Conservation (phyloP, 1,140 invertebrate genomes). For the Galendromus occidentalis region DNA sequence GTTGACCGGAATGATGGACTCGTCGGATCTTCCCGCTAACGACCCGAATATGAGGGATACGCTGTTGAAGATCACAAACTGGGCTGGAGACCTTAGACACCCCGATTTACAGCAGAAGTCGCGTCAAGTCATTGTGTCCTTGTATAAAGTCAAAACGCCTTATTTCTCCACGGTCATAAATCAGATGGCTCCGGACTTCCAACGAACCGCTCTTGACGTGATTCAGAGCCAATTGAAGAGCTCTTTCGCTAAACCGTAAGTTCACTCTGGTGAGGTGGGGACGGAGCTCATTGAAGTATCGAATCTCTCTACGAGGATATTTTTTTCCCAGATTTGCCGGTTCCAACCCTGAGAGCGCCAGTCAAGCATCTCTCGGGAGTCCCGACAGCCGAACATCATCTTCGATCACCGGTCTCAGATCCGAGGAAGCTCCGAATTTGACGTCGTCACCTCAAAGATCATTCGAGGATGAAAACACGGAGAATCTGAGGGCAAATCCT, state of each 20-base stretch:
- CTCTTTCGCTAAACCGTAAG: too few relatives aligned
- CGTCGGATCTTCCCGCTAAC: constrained; percentile 18
- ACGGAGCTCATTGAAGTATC: too few relatives aligned
- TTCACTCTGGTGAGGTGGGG: too few relatives aligned
- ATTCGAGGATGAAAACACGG: constrained; percentile 5
- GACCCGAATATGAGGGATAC: neutral
- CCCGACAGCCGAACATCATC: too few relatives aligned
- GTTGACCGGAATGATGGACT: constrained; percentile 38
- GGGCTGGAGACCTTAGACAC: neutral
- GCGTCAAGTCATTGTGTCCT: neutral
- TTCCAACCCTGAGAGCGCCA: too few relatives aligned
- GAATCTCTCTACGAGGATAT: too few relatives aligned
- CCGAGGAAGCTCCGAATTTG: too few relatives aligned
- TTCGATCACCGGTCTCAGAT: too few relatives aligned
- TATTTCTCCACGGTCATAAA: constrained; percentile 3
- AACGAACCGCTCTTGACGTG: constrained; percentile 3
- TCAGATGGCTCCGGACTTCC: constrained; percentile 6
- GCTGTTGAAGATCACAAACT: neutral
- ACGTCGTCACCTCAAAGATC: neutral
- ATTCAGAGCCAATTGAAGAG: constrained; percentile 3
- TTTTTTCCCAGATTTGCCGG: too few relatives aligned
- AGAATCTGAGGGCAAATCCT: neutral
- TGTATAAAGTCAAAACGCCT: constrained; percentile 1
- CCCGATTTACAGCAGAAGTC: neutral
- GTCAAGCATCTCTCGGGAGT: too few relatives aligned